Evolutionary conservation across 2,888 invertebrate species (phyloP).

Genomic region (Gortyna flavago): DNA sequence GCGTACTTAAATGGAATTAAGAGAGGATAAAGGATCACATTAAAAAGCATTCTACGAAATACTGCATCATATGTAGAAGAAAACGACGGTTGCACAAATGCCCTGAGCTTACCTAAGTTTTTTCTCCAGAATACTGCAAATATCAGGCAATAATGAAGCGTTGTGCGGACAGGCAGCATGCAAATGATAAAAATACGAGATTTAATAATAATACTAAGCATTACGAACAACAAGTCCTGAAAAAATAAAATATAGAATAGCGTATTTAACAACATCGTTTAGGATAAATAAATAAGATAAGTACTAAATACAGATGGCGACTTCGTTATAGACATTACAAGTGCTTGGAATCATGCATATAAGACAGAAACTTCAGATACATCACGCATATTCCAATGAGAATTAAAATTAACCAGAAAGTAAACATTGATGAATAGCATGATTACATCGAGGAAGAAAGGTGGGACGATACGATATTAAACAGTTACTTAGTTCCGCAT

Average conservation of each 20-base stretch:
- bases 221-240: conserved; percentile 63
- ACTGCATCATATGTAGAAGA: conserved; percentile 59
- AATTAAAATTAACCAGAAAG: conserved; percentile 57
- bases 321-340: conserved; percentile 43
- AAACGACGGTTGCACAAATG: conserved; percentile 67
- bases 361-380: conserved; percentile 46
- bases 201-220: conserved; percentile 82
- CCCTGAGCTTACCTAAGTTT: conserved; percentile 93
- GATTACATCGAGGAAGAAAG: conserved; percentile 63
- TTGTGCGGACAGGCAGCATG: conserved; percentile 90
- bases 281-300: conserved; percentile 36
- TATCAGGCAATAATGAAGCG: conserved; percentile 90
- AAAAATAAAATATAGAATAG: conserved; percentile 64
- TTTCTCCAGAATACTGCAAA: conserved; percentile 95
- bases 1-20: conserved; percentile 9
- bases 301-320: conserved; percentile 42
- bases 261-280: conserved; percentile 35
- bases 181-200: conserved; percentile 88
- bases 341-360: conserved; percentile 56
- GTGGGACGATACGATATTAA: conserved; percentile 66
- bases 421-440: conserved; percentile 61
- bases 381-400: conserved; percentile 50
- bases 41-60: conserved; percentile 62
- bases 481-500: conserved; percentile 66
- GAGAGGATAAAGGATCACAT: conserved; percentile 41